Evolutionary conservation across 2,797 vertebrate species (phyloP).

Genomic region (Pogonophryne albipinna): DNA sequence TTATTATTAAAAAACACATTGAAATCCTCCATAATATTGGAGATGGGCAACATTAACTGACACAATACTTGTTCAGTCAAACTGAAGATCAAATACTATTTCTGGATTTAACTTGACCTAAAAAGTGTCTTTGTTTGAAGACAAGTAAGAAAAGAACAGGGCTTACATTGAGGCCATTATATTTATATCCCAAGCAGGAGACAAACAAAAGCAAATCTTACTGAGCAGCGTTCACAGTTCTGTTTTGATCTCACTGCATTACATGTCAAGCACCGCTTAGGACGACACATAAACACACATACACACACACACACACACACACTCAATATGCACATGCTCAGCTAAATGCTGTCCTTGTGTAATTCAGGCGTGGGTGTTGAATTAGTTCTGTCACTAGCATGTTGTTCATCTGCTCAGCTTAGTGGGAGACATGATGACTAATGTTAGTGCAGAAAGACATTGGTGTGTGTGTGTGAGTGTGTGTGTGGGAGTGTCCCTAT

Average conservation of each 20-base stretch:
- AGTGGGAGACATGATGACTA: conserved; percentile 59
- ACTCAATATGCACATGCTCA: conserved; percentile 10
- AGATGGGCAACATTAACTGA: neutral
- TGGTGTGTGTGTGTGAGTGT: neutral
- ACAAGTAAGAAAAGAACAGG: neutral
- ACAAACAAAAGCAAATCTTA: neutral
- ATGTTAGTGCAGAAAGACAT: conserved; percentile 37
- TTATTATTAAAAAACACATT: conserved; percentile 8
- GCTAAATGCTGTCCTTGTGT: conserved; percentile 14
- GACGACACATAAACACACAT: conserved; percentile 7
- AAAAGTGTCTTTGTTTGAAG: neutral
- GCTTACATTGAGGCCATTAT: neutral
- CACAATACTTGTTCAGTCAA: neutral
- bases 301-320: neutral
- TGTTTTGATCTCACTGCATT: conserved; percentile 5
- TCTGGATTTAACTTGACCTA: neutral
- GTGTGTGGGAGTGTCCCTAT: too few relatives aligned
- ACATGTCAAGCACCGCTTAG: neutral
- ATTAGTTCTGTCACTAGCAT: conserved; percentile 56
- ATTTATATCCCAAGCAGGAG: neutral
- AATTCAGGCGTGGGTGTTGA: conserved; percentile 48
- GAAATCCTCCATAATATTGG: neutral
- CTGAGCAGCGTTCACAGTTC: neutral
- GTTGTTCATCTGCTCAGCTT: conserved; percentile 58
- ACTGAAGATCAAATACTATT: neutral